Conservation (phyloP, 2,113 vertebrate genomes). For the Ictalurus furcatus region DNA sequence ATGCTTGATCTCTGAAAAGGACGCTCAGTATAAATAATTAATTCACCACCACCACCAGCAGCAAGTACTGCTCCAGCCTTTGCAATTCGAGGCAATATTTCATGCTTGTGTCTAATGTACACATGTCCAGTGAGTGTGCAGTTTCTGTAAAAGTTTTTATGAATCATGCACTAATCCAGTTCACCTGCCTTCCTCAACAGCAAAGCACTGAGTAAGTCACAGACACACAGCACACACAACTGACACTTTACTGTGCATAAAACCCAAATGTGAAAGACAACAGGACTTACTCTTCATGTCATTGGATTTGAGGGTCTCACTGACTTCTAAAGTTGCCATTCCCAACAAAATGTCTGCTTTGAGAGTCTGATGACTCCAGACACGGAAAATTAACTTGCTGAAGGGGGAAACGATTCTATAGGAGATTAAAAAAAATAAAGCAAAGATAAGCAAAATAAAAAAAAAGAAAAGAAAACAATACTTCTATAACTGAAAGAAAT, state of each 20-base stretch:
- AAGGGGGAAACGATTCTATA: constrained; percentile 92
- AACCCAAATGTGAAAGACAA: not conserved
- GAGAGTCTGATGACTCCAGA: constrained; percentile 97
- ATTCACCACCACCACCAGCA: not conserved
- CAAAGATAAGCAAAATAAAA: not conserved
- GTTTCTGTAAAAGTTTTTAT: constrained; percentile 55
- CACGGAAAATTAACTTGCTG: constrained; percentile 91
- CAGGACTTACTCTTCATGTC: constrained; percentile 89
- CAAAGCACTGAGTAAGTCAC: not conserved
- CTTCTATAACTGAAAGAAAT: not conserved
- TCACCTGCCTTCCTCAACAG: constrained; percentile 25
- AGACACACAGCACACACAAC: not conserved
- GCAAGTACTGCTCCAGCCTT: not conserved
- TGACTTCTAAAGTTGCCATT: constrained; percentile 87
- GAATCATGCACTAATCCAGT: constrained; percentile 44
- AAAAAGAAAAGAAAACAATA: not conserved
- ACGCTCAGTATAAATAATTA: not conserved
- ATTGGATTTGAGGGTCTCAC: constrained; percentile 87
- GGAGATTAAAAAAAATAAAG: not conserved
- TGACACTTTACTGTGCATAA: not conserved
- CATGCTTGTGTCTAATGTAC: not conserved
- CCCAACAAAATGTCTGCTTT: constrained; percentile 94
- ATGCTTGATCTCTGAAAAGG: not conserved
- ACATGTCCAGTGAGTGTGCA: not conserved
- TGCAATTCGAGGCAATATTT: not conserved